These are phyloP conservation scores for Neomonachus schauinslandi DNA, from an alignment of 2,113 vertebrate species.

Conservation along the genomic window DNA sequence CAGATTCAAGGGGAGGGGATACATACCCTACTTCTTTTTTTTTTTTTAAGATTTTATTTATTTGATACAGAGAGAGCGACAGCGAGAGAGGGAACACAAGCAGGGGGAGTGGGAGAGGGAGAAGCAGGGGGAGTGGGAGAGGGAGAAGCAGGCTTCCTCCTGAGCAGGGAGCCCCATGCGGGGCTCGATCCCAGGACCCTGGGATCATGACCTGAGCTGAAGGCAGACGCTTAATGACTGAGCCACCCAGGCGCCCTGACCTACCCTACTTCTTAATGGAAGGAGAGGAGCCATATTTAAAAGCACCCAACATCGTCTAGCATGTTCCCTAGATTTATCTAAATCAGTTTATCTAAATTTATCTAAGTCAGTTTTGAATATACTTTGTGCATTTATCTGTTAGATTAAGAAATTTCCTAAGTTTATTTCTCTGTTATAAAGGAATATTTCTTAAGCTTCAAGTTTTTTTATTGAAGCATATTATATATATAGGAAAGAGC, in stretches of 20 bases:
- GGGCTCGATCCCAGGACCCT: too few relatives aligned
- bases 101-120: too few relatives aligned
- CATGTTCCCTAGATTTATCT: background rate
- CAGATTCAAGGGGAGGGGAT: background rate
- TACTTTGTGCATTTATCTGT: background rate
- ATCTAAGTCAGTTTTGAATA: slow-evolving; percentile 10
- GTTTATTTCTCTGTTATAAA: background rate
- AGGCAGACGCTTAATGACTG: too few relatives aligned
- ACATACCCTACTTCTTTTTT: background rate
- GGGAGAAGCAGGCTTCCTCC: too few relatives aligned
- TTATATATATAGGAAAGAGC: background rate
- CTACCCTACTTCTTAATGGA: background rate
- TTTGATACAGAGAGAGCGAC: too few relatives aligned
- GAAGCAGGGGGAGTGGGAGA: too few relatives aligned
- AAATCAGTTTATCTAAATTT: background rate
- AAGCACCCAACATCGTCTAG: background rate
- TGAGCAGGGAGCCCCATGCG: too few relatives aligned
- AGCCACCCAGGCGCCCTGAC: too few relatives aligned
- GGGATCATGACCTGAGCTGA: too few relatives aligned
- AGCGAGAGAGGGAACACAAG: too few relatives aligned
- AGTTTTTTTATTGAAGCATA: background rate
- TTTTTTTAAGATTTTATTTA: too few relatives aligned
- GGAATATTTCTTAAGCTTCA: background rate
- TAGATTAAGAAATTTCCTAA: background rate
- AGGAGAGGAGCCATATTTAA: background rate